Evolutionary conservation across 2,888 invertebrate genomes (phyloP).

Genomic region (Ditylenchus weischeri): DNA sequence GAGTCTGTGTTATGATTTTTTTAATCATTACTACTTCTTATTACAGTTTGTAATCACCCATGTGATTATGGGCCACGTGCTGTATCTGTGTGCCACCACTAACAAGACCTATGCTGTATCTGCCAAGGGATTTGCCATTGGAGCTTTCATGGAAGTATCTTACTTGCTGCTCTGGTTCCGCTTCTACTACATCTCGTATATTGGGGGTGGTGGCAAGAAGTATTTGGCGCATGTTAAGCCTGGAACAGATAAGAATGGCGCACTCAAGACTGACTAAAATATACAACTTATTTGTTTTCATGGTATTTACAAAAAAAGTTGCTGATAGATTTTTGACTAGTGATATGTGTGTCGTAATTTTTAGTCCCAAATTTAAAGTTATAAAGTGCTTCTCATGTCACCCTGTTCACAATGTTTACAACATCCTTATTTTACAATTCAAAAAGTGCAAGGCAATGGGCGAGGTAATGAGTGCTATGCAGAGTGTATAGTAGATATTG

Average conservation of each 20-base stretch:
- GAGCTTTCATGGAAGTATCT: slow-evolving; percentile 48
- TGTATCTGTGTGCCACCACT: slow-evolving; percentile 32
- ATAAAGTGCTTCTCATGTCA: too few species aligned
- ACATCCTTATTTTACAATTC: too few species aligned
- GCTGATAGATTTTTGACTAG: too few species aligned
- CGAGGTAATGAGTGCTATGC: too few species aligned
- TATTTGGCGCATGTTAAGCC: slow-evolving; percentile 34
- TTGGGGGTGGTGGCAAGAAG: slow-evolving; percentile 50
- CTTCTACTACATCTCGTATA: slow-evolving; percentile 52
- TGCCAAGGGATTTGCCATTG: slow-evolving; percentile 39
- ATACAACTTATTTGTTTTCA: not conserved
- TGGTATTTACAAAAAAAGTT: too few species aligned
- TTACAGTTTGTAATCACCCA: slow-evolving; percentile 50
- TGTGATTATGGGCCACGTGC: slow-evolving; percentile 46
- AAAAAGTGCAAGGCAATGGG: too few species aligned
- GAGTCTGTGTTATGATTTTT: too few species aligned
- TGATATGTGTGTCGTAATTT: too few species aligned
- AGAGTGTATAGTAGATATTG: too few species aligned
- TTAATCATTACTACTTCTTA: slow-evolving; percentile 1
- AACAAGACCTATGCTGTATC: slow-evolving; percentile 42
- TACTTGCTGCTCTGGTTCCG: slow-evolving; percentile 52
- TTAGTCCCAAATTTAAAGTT: too few species aligned
- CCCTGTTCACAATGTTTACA: too few species aligned
- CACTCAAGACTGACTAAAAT: not conserved
- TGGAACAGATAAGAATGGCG: not conserved